Conservation (phyloP, 2,113 vertebrate genomes). For the Aleadryas rufinucha region DNA sequence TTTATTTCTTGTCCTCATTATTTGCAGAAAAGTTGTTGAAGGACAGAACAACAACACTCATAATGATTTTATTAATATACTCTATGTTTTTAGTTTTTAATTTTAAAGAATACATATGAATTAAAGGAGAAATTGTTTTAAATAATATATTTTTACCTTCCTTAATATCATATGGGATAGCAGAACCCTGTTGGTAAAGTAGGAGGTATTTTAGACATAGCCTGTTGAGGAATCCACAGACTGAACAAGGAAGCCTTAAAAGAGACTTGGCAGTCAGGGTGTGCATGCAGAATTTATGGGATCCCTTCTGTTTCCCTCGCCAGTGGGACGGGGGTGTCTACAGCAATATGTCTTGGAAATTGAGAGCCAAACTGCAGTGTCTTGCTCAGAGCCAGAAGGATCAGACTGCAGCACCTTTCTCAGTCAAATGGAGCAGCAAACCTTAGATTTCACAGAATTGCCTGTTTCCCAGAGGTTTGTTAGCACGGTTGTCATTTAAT, state of each 20-base stretch:
- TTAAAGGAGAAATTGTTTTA: background rate
- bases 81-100: background rate
- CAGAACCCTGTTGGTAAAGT: background rate
- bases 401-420: background rate
- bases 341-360: background rate
- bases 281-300: background rate
- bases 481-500: accelerated
- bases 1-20: background rate
- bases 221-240: background rate
- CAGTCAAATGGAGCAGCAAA: background rate
- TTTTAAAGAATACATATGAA: background rate
- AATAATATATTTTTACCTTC: background rate
- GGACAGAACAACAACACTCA: background rate
- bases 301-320: background rate
- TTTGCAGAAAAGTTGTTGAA: background rate
- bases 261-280: background rate
- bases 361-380: accelerated
- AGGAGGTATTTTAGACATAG: background rate
- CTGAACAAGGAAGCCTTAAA: background rate
- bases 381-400: background rate
- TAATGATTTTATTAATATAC: background rate
- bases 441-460: accelerated
- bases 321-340: background rate
- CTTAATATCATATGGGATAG: background rate
- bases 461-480: background rate